These are phyloP conservation scores for Eremophila alpestris DNA, from an alignment of 2,797 vertebrate genomes.

Conservation along the genomic window DNA sequence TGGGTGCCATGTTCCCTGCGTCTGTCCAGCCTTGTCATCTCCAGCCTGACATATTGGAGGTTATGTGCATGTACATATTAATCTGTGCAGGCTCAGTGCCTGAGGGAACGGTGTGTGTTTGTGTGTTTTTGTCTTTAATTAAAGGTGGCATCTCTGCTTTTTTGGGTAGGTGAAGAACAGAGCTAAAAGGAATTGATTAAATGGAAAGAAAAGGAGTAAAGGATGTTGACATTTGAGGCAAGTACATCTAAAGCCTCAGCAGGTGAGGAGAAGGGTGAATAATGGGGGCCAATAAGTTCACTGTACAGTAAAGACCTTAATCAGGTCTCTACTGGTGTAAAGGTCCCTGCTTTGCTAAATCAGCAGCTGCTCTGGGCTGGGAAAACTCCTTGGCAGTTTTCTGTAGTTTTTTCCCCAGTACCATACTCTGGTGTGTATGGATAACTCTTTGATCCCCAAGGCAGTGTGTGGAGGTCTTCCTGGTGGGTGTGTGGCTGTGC, in stretches of 20 bases:
- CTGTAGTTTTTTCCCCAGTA: neutral
- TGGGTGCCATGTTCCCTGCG: neutral
- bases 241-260: neutral
- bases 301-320: neutral
- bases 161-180: neutral
- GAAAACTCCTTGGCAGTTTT: neutral
- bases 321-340: neutral
- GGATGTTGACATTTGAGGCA: neutral
- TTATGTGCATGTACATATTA: conserved; percentile 15
- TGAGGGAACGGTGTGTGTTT: conserved; percentile 11
- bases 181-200: neutral
- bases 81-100: conserved; percentile 17
- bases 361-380: neutral
- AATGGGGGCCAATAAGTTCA: neutral
- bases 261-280: neutral
- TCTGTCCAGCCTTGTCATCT: conserved; percentile 43
- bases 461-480: neutral
- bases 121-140: conserved; percentile 50
- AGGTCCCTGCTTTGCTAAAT: neutral
- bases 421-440: neutral
- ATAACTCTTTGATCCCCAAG: neutral
- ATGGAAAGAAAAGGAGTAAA: neutral
- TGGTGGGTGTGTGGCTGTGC: neutral
- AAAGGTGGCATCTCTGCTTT: conserved; percentile 25
- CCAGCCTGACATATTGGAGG: conserved; percentile 21